Base-by-base conservation (phyloP, 2,888 invertebrate genomes). In the Microdon myrmicae region DNA sequence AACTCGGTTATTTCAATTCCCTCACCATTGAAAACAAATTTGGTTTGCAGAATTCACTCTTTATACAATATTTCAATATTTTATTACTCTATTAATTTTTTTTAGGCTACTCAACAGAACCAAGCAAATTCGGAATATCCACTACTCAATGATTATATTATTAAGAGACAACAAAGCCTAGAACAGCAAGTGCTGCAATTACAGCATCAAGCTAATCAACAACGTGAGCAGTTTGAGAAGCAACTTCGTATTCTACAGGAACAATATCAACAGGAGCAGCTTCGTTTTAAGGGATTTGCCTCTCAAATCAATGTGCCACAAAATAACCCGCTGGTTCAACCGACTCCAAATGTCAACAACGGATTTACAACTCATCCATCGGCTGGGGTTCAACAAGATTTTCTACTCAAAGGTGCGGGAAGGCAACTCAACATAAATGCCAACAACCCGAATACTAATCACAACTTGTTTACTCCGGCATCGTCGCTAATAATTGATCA, bases 151-250 rank as follows among this genome's bases (percentile, higher is more conserved):
- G 74, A 71, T 53, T 75, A 73, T 37, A 69, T 79, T 2, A 68
- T 76, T 8, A 79, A 79, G 72, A 87, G 89, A 54, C 89, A 90
- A 72, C 82, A 84, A 56, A 79, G 85, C 22, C 75, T 90, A 9
- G 90, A 90, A 73, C 86, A 88, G 67, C 89, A 90, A 74, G 83
- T 90, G 37, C 83, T 82, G 7, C 80, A 86, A 51, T 76, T 90
- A 23, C 87, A 88, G 71, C 76, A 85, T 43, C 88, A 87, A 71
- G 88, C 88, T 68, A 81, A 84, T 45, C 87, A 89, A 70, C 87
- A 89, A 69, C 89, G 90, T 72, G 87, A 89, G 43, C 85, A 87
- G 67, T 81, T 89, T 38, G 77, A 88, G 16, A 79, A 86, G 16
- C 86, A 87, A 69, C 85, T 89, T 70, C 86, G 87, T 70, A 77